phyloP scores from a whole-genome alignment of 2,888 invertebrate genomes.

The Euplexia lucipara region DNA sequence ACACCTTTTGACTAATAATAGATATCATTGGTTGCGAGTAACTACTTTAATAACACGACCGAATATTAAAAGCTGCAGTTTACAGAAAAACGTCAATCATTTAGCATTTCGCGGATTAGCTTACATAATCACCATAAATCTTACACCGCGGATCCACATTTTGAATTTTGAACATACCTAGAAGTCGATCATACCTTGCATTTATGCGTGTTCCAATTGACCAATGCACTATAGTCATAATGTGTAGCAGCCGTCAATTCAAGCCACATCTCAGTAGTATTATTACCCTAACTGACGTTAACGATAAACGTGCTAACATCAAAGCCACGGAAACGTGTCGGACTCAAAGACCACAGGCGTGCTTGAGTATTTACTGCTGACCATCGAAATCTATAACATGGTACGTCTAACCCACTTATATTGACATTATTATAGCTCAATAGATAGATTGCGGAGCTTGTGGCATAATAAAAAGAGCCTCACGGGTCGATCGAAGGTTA shows the following conservation, averaged over 20 bases:
- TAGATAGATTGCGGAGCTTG: no score
- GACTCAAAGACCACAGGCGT: slow-evolving; percentile 27
- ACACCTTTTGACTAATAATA: no score
- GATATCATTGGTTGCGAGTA: no score
- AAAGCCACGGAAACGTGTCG: slow-evolving; percentile 27
- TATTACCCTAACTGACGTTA: slow-evolving; percentile 1
- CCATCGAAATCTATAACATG: slow-evolving; percentile 7
- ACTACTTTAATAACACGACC: no score
- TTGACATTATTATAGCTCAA: background rate
- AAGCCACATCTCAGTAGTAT: background rate
- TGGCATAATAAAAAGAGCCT: no score
- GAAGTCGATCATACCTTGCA: background rate
- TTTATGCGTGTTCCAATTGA: background rate
- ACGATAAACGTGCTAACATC: slow-evolving; percentile 39
- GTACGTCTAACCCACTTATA: background rate
- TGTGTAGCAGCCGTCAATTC: background rate
- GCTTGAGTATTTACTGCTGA: slow-evolving; percentile 21
- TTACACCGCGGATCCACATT: no score
- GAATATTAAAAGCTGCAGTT: no score
- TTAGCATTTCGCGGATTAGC: no score
- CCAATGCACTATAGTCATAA: background rate
- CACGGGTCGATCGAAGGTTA: no score
- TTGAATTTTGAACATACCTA: background rate
- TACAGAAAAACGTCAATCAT: no score
- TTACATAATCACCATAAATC: no score